Evolutionary conservation across 2,113 vertebrate species (phyloP), one percentile per base, ranked within the genome.

Genomic region (Noturus placidus): DNA sequence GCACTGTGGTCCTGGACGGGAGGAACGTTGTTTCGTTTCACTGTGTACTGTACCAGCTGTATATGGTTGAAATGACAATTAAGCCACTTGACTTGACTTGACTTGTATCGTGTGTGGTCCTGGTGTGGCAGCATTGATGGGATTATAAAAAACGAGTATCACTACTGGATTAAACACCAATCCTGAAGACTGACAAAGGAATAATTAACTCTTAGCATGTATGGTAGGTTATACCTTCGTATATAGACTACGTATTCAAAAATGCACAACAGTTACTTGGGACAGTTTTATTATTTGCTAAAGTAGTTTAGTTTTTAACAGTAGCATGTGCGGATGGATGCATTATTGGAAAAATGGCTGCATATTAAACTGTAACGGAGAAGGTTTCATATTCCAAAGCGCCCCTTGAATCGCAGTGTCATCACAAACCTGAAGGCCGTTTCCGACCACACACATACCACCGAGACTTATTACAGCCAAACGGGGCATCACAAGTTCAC

Each of bases 401-500:
- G 61, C 30, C 17, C 30, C 17, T 59, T 57, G 59, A 84, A 86
- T 15, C 5, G 50, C 86, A 77, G 42, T 70, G 86, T 89, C 89
- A 86, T 87, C 33, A 67, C 42, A 82, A 87, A 89, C 80, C 61
- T 59, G 84, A 85, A 78, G 72, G 77, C 67, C 7, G 14, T 50
- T 72, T 87, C 81, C 86, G 30, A 63, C 83, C 50, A 30, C 78
- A 85, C 89, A 82, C 72, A 82, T 69, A 80, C 77, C 78, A 74
- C 5, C 4, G 50, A 82, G 78, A 86, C 77, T 87, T 67, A 85
- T 89, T 83, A 85, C 78, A 59, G 50, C 50, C 74, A 20, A 87
- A 76, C 59, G 27, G 69, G 57, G n/a, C 70, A 46, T 89, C 78
- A 35, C 57, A 57, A 81, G 61, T 88, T 80, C 74, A 67, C 63